A percentile compares a stretch with the other conserved stretches of the same genome.
phyloP scores from a whole-genome alignment of 2,113 vertebrate species.

The Cricetomys ansorgei region DNA sequence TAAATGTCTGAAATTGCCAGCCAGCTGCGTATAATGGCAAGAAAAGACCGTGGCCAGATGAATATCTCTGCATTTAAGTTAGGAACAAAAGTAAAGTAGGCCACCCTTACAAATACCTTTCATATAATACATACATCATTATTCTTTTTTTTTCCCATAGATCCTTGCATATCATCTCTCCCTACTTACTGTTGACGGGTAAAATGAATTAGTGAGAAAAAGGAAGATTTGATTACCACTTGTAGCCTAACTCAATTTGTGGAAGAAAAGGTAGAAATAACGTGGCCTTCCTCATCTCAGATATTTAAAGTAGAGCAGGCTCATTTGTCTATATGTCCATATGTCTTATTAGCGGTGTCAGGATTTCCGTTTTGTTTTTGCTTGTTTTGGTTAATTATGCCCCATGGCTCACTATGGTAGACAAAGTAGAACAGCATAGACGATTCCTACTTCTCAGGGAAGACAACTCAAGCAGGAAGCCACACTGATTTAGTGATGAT shows the following conservation, averaged over 20 bases:
- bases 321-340: background rate
- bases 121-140: background rate
- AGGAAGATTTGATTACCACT: background rate
- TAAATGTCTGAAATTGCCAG: background rate
- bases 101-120: background rate
- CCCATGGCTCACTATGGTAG: background rate
- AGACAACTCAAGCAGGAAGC: background rate
- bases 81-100: background rate
- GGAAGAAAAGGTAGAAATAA: background rate
- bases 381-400: background rate
- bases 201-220: background rate
- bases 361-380: background rate
- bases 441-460: background rate
- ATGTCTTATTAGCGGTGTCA: background rate
- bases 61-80: background rate
- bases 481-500: background rate
- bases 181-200: background rate
- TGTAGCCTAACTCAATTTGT: background rate
- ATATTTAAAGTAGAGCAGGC: background rate
- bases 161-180: background rate
- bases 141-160: background rate
- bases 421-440: background rate
- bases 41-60: background rate
- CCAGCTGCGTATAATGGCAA: background rate
- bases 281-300: background rate